phyloP scores from a whole-genome alignment of 2,888 invertebrate genomes.

The Orchesella flavescens region DNA sequence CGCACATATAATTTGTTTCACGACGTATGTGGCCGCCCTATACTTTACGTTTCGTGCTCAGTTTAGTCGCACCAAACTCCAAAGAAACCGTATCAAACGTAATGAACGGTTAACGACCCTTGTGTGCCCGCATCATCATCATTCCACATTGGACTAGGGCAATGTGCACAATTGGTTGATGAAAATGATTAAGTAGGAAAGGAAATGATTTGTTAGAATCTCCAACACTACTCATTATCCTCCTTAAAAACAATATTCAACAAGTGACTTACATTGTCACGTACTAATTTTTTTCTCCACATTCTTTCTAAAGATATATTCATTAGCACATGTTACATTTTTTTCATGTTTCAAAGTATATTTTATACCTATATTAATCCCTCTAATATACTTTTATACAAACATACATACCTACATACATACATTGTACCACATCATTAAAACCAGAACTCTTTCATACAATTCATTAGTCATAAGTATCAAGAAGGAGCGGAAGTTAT shows the following conservation, averaged over 20 bases:
- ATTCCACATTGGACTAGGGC: background rate
- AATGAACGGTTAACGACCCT: constrained; percentile 25
- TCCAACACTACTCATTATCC: constrained; percentile 5
- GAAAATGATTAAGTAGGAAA: constrained; percentile 44
- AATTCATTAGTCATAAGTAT: too few species aligned
- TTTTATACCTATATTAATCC: background rate
- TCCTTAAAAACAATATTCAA: constrained; percentile 20
- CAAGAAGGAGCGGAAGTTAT: too few species aligned
- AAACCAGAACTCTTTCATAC: too few species aligned
- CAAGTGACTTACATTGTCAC: background rate
- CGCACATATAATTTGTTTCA: too few species aligned
- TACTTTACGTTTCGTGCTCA: background rate
- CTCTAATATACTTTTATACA: background rate
- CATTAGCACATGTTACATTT: too few species aligned
- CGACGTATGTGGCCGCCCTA: too few species aligned
- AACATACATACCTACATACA: background rate
- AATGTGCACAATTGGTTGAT: constrained; percentile 36
- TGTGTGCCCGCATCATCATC: background rate
- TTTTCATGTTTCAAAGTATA: background rate
- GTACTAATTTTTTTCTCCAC: background rate
- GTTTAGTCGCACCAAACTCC: background rate
- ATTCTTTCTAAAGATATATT: background rate
- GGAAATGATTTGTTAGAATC: constrained; percentile 59
- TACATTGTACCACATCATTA: background rate
- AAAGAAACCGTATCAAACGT: background rate